phyloP scores from a whole-genome alignment of 2,888 invertebrate genomes.

The Drosophila quasianomalipes region DNA sequence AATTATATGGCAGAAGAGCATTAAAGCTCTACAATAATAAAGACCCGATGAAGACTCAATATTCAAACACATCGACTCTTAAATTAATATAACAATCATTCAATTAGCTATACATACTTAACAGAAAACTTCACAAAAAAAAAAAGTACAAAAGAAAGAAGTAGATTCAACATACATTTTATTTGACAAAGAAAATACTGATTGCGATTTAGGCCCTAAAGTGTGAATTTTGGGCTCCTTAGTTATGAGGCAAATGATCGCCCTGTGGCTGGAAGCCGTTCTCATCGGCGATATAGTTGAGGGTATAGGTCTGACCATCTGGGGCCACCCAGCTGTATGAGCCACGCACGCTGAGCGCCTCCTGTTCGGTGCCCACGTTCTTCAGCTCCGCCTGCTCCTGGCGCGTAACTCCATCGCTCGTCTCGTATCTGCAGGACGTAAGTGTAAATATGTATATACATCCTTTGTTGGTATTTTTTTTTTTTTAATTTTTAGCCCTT shows the following conservation, averaged over 20 bases:
- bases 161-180: neutral
- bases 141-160: neutral
- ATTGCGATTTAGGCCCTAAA: neutral
- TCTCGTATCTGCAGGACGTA: constrained; percentile 79
- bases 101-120: too few relatives aligned
- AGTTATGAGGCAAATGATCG: constrained; percentile 81
- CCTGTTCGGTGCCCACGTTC: constrained; percentile 85
- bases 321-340: constrained; percentile 85
- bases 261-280: constrained; percentile 87
- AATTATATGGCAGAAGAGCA: neutral
- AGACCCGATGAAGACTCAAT: neutral
- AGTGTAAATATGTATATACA: neutral
- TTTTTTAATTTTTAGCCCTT: neutral
- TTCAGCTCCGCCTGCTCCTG: constrained; percentile 85
- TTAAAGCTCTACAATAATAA: neutral
- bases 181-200: constrained; percentile 30
- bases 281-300: constrained; percentile 86
- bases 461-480: neutral
- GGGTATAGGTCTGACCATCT: constrained; percentile 86
- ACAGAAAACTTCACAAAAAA: too few relatives aligned
- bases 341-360: constrained; percentile 85
- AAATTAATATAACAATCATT: neutral
- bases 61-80: neutral
- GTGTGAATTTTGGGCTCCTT: neutral
- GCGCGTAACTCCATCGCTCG: constrained; percentile 85